Conservation (phyloP, 2,113 vertebrate species). For the Loxodonta africana region DNA sequence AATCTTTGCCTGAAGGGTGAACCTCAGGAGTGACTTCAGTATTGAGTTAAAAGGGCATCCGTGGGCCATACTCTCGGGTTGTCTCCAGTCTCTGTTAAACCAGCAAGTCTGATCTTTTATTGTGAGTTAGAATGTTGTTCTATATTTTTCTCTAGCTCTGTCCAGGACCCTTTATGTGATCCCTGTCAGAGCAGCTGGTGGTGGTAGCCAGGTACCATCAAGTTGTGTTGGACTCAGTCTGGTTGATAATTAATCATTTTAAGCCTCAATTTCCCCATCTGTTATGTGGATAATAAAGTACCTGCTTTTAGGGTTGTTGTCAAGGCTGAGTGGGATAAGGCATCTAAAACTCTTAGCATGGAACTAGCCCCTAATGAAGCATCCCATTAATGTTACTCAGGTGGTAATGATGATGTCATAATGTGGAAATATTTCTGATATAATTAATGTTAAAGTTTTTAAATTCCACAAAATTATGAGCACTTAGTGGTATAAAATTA, state of each 20-base stretch:
- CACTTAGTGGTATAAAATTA: background rate
- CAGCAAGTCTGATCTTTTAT: too few species aligned
- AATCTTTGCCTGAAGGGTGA: too few species aligned
- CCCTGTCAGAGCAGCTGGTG: too few species aligned
- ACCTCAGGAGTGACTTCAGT: too few species aligned
- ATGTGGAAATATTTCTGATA: slow-evolving; percentile 32
- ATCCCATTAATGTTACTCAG: background rate
- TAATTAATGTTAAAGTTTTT: background rate
- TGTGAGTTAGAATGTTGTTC: too few species aligned
- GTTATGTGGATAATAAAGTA: background rate
- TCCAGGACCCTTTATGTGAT: too few species aligned
- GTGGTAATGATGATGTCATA: background rate
- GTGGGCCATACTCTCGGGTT: too few species aligned
- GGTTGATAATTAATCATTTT: background rate
- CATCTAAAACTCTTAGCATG: background rate
- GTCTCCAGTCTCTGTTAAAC: too few species aligned
- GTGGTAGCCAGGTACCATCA: too few species aligned
- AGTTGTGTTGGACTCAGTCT: too few species aligned
- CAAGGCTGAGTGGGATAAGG: background rate
- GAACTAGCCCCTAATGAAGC: background rate
- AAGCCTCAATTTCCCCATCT: background rate
- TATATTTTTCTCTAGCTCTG: too few species aligned
- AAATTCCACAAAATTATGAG: background rate
- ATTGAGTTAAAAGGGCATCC: too few species aligned
- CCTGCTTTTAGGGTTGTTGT: background rate